Evolutionary conservation across 2,113 vertebrate species (phyloP).

Genomic region (Vidua chalybeata): DNA sequence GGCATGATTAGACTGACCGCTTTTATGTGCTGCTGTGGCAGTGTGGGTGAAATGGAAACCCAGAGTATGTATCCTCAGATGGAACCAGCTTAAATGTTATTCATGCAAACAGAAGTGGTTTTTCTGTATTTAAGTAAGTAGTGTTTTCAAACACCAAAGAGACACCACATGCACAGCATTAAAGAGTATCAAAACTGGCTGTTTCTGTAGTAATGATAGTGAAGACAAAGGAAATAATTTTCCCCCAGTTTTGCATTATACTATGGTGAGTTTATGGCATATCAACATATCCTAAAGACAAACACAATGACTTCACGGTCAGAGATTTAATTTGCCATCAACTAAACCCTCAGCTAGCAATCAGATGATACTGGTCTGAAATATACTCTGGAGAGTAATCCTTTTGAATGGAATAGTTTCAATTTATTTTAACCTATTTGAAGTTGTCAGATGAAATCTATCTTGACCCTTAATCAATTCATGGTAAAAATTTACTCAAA

Average conservation of each 20-base stretch:
- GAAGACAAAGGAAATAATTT: constrained; percentile 8
- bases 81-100: constrained; percentile 88
- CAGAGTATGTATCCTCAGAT: constrained; percentile 92
- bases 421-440: neutral
- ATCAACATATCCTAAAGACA: constrained; percentile 39
- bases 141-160: constrained; percentile 84
- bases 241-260: neutral
- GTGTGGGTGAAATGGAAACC: constrained; percentile 95
- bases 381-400: neutral
- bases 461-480: neutral
- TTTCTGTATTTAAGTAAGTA: constrained; percentile 81
- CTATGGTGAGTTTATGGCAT: constrained; percentile 20
- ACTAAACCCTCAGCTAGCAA: constrained; percentile 9
- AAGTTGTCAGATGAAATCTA: neutral
- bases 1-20: constrained; percentile 88
- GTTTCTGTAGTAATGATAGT: constrained; percentile 76
- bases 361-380: neutral
- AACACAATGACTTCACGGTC: constrained; percentile 11
- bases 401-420: neutral
- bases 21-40: constrained; percentile 89
- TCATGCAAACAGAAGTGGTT: constrained; percentile 93
- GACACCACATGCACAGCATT: constrained; percentile 90
- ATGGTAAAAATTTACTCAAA: neutral
- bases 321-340: constrained; percentile 18
- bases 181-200: constrained; percentile 84